A percentile compares a stretch with the other conserved stretches of the same genome.
Evolutionary conservation across 2,888 invertebrate genomes (phyloP).

Genomic region (Phortica magna): DNA sequence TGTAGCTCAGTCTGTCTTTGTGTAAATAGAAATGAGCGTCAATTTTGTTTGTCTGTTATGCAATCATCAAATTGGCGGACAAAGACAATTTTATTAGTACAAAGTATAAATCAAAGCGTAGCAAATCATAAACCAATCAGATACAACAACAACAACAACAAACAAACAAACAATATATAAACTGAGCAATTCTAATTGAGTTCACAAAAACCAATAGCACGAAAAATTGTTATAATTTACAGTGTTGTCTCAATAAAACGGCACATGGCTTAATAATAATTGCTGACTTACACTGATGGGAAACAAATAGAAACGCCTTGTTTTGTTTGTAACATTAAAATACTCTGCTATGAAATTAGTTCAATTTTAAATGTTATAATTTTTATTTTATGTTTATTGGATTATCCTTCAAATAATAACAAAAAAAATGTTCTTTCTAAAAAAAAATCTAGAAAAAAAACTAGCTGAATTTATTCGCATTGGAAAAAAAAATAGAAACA

Average conservation of each 20-base stretch:
- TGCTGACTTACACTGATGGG: too few relatives aligned
- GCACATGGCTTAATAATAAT: too few relatives aligned
- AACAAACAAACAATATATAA: neutral
- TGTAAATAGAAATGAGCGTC: neutral
- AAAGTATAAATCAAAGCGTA: conserved; percentile 11
- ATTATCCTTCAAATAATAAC: too few relatives aligned
- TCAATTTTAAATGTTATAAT: too few relatives aligned
- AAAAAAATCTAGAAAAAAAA: too few relatives aligned
- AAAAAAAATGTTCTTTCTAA: too few relatives aligned
- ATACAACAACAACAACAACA: conserved; percentile 1
- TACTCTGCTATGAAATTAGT: too few relatives aligned
- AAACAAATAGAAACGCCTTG: too few relatives aligned
- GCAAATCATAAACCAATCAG: conserved; percentile 11
- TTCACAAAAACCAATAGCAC: conserved; percentile 11
- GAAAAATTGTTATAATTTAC: neutral
- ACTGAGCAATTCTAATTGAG: neutral
- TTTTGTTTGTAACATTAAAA: too few relatives aligned
- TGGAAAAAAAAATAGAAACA: too few relatives aligned
- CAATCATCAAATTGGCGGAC: neutral
- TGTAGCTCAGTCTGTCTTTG: neutral
- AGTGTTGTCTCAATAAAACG: neutral
- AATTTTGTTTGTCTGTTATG: neutral
- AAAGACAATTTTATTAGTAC: neutral
- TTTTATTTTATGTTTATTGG: too few relatives aligned
- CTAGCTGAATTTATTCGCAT: too few relatives aligned